Percentiles rank a stretch among this genome's conserved stretches.
These are phyloP conservation scores for Slavum lentiscoides DNA, from an alignment of 2,888 invertebrate species.

Conservation along the genomic window DNA sequence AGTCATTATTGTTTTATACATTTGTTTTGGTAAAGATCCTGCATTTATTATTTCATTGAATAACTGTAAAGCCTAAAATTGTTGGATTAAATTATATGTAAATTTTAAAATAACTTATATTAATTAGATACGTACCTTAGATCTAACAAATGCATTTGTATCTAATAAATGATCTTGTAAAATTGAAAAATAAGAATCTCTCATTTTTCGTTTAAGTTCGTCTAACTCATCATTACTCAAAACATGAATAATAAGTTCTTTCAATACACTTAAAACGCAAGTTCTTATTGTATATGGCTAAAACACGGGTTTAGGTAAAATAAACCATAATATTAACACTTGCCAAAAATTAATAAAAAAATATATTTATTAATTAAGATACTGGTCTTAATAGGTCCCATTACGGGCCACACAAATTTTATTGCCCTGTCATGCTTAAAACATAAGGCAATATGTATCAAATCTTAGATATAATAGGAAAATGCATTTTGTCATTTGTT, in stretches of 20 bases:
- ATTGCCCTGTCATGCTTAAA: no score
- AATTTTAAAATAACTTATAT: not conserved
- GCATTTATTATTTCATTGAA: constrained; percentile 80
- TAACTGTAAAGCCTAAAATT: constrained; percentile 70
- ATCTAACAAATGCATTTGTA: constrained; percentile 80
- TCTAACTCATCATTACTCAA: constrained; percentile 71
- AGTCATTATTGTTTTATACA: constrained; percentile 71
- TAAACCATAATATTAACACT: not conserved
- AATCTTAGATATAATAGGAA: no score
- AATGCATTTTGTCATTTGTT: no score
- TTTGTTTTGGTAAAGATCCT: constrained; percentile 75
- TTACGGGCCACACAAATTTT: no score
- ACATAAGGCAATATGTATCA: no score
- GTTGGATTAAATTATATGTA: constrained; percentile 1
- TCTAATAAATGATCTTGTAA: constrained; percentile 84
- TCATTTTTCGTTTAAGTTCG: constrained; percentile 68
- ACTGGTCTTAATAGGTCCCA: no score
- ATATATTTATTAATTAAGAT: not conserved
- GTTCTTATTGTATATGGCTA: constrained; percentile 71
- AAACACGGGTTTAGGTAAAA: constrained; percentile 54
- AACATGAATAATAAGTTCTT: constrained; percentile 73
- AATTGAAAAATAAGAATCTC: constrained; percentile 80
- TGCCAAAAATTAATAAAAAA: constrained; percentile 7
- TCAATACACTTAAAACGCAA: constrained; percentile 80
- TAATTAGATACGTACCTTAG: constrained; percentile 65